phyloP scores from a whole-genome alignment of 2,113 vertebrate genomes.

The Actinemys pallida region DNA sequence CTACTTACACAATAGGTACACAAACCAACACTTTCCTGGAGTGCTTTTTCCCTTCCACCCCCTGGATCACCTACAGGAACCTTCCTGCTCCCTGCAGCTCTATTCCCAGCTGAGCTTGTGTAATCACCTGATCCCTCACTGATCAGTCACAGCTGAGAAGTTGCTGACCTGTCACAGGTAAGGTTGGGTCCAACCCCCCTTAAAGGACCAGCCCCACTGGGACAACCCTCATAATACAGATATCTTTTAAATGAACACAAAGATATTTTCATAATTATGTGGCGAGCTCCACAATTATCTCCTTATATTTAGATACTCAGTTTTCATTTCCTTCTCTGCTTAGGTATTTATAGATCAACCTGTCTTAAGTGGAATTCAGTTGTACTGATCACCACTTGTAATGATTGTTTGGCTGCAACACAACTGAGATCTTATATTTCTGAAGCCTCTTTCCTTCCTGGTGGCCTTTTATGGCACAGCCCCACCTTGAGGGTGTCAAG shows the following conservation, averaged over 20 bases:
- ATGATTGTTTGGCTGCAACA: slow-evolving; percentile 35
- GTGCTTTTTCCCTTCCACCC: no score
- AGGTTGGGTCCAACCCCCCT: no score
- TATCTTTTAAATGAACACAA: slow-evolving; percentile 23
- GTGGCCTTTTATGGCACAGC: neutral
- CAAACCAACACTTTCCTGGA: no score
- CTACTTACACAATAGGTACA: neutral
- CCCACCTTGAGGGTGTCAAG: no score
- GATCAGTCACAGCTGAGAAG: no score
- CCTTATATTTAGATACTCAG: neutral
- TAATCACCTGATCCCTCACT: no score
- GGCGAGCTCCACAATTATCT: neutral
- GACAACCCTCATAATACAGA: neutral
- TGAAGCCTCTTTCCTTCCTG: slow-evolving; percentile 9
- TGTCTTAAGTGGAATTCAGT: slow-evolving; percentile 32
- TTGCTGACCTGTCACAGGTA: no score
- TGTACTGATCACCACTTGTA: slow-evolving; percentile 19
- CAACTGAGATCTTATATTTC: slow-evolving; percentile 40
- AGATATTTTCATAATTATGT: neutral
- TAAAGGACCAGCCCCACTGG: no score
- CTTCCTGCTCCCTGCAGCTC: no score
- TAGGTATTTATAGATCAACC: slow-evolving; percentile 24
- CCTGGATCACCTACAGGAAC: no score
- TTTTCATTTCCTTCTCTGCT: slow-evolving; percentile 5
- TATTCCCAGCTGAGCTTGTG: no score